These are phyloP conservation scores for Drosophila helvetica DNA, from an alignment of 2,888 invertebrate species.

Conservation along the genomic window DNA sequence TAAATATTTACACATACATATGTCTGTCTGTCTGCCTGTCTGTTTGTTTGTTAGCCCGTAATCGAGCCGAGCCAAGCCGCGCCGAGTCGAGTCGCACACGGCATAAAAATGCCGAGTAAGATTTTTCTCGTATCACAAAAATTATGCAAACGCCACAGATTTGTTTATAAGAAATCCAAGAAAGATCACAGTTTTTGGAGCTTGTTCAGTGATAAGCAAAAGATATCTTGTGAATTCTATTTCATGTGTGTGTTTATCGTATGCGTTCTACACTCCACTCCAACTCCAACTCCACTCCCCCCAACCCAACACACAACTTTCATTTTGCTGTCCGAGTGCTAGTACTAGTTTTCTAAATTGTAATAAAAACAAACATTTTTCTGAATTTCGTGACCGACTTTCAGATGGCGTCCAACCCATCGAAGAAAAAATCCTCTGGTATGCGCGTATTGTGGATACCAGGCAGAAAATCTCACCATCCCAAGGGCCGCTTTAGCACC, in stretches of 20 bases:
- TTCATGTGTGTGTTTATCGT: neutral
- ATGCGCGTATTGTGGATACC: slow-evolving; percentile 84
- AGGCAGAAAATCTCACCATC: slow-evolving; percentile 80
- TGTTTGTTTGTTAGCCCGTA: neutral
- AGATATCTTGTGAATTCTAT: neutral
- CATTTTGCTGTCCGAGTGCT: neutral
- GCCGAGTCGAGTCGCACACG: neutral
- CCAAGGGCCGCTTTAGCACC: slow-evolving; percentile 80
- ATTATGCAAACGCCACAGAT: neutral
- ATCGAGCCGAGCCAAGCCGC: neutral
- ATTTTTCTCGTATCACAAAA: neutral
- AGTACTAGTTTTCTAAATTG: neutral
- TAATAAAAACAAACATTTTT: neutral
- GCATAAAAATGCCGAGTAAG: neutral
- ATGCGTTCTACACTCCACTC: neutral
- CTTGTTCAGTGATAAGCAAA: neutral
- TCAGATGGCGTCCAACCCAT: slow-evolving; percentile 77
- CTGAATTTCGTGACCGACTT: slow-evolving; percentile 48
- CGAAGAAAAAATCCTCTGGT: slow-evolving; percentile 79
- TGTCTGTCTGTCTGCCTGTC: too few relatives aligned
- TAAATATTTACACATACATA: neutral
- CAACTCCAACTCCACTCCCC: neutral
- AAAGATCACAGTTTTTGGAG: neutral
- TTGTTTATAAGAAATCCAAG: neutral
- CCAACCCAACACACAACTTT: neutral